Evolutionary conservation across 2,113 vertebrate genomes (phyloP).

Genomic region (Catagonus wagneri): DNA sequence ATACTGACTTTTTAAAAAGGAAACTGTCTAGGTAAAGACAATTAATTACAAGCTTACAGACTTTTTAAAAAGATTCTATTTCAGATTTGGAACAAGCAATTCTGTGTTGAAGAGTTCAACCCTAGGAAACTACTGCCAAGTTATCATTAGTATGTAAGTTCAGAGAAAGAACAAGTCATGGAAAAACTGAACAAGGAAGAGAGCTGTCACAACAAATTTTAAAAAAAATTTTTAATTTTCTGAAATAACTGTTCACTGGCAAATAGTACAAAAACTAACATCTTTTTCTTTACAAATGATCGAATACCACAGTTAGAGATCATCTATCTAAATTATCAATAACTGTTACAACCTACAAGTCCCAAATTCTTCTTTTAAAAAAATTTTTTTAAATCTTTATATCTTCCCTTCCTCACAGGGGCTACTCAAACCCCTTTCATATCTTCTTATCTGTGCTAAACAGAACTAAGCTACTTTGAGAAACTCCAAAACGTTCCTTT

Average conservation of each 20-base stretch:
- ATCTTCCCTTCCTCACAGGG: neutral
- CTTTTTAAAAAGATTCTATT: neutral
- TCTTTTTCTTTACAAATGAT: neutral
- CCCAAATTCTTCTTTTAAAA: neutral
- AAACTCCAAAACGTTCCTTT: neutral
- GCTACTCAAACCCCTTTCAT: neutral
- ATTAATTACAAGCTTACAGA: neutral
- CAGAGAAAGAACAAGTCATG: neutral
- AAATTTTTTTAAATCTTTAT: neutral
- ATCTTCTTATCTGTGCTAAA: neutral
- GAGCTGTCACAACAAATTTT: neutral
- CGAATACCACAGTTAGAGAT: neutral
- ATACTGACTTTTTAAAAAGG: neutral
- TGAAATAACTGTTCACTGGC: neutral
- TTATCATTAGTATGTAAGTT: neutral
- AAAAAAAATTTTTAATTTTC: neutral
- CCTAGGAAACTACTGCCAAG: neutral
- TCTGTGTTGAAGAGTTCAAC: neutral
- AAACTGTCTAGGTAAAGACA: neutral
- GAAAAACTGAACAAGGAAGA: neutral
- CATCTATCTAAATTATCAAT: neutral
- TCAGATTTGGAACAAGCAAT: neutral
- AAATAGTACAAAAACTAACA: neutral
- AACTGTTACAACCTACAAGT: neutral
- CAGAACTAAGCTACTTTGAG: neutral